Base-by-base conservation (phyloP, 2,888 invertebrate genomes). In the Hydriomena furcata region DNA sequence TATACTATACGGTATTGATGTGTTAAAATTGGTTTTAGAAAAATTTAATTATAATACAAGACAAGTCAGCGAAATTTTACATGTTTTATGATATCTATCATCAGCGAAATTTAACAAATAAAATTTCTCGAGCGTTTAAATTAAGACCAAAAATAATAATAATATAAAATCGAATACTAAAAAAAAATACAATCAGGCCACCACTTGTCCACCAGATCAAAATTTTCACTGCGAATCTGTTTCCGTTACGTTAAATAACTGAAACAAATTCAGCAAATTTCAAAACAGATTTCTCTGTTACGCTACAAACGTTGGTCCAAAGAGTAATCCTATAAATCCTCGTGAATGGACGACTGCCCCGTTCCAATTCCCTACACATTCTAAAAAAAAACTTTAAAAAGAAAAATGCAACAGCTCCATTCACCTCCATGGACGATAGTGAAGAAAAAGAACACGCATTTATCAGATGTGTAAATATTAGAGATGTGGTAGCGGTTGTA, bases 341-440 rank as follows among this genome's bases (percentile, higher is more conserved):
- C 49, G 41, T 48, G 50, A 45, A 54, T 48, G 43, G 57, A 57
- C 46, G 53, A 49, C 40, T 56, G 40, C 28, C 41, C 46, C 48
- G 52, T 37, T 54, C 43, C 49, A 54, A 58, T 54, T 58, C 43
- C 27, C 58, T 59, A 48, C 61, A 52, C 47, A 57, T 44, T 28
- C 35, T 47, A 28, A 40, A 77, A 71, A 63, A 54, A 55, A 56
- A 30, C 20, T 40, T 52, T 30, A 43, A 46, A 65, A 79, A 80
- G 80, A 84, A 81, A 82, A 84, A 84, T 82, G 79, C 82, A 82
- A 76, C 78, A 79, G 73, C 71, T 84, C 63, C 65, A 77, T 82
- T 83, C 71, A 72, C 41, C 75, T 80, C 71, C 73, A 64, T 63
- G 63, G 59, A 66, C 74, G 84, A 82, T 80, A 82, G 76, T 73